Evolutionary conservation across 2,113 vertebrate genomes (phyloP).

Genomic region (Menidia beryllina): DNA sequence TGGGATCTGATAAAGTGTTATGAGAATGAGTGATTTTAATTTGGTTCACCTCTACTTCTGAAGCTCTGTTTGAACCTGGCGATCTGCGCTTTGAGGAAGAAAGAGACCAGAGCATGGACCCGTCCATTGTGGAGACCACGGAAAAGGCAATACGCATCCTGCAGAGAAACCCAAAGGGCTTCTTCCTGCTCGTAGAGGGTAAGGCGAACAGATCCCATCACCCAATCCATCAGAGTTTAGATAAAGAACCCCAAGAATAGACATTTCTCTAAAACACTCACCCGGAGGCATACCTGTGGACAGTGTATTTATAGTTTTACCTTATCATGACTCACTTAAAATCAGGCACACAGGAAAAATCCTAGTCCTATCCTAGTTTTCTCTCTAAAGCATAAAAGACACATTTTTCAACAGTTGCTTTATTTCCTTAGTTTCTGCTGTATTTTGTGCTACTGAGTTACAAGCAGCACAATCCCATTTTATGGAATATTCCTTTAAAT

Average conservation of each 20-base stretch:
- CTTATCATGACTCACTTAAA: not conserved
- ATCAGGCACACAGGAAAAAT: too few species aligned
- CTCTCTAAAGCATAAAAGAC: too few species aligned
- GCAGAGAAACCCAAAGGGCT: slow-evolving; percentile 82
- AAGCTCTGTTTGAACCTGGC: slow-evolving; percentile 83
- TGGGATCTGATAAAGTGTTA: slow-evolving; percentile 19
- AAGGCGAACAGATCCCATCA: slow-evolving; percentile 34
- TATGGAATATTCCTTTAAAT: too few species aligned
- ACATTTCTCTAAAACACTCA: not conserved
- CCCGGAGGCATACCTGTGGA: too few species aligned
- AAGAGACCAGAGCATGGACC: slow-evolving; percentile 76
- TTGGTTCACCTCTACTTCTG: not conserved
- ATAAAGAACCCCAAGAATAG: not conserved
- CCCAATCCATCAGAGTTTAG: not conserved
- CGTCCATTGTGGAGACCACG: slow-evolving; percentile 77
- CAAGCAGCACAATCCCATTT: too few species aligned
- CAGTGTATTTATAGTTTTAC: too few species aligned
- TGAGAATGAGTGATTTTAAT: not conserved
- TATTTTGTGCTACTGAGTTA: too few species aligned
- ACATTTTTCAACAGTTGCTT: too few species aligned
- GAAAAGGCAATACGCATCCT: slow-evolving; percentile 84
- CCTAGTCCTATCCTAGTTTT: too few species aligned
- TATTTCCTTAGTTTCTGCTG: too few species aligned
- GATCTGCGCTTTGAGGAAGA: slow-evolving; percentile 79
- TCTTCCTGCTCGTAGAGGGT: slow-evolving; percentile 79